These are phyloP conservation scores for Synanthedon tipuliformis DNA, from an alignment of 2,888 invertebrate species.

Conservation along the genomic window DNA sequence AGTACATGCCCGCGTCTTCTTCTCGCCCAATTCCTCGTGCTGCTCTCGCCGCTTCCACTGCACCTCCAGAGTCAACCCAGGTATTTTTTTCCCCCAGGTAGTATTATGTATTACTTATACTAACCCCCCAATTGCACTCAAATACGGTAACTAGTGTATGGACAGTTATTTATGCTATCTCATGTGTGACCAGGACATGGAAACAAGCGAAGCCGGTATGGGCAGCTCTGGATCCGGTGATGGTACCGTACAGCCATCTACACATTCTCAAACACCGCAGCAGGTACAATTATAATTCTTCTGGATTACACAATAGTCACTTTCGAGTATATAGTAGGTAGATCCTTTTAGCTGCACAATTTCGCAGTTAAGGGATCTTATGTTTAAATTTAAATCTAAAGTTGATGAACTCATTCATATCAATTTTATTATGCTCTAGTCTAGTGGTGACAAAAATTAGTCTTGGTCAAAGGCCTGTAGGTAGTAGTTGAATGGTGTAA, in stretches of 20 bases:
- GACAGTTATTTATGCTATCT: not conserved
- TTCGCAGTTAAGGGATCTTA: not conserved
- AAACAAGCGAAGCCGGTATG: constrained; percentile 59
- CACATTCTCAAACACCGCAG: constrained; percentile 56
- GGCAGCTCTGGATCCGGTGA: constrained; percentile 56
- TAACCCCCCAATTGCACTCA: no score
- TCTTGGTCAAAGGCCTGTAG: no score
- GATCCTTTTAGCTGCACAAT: not conserved
- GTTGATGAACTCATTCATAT: no score
- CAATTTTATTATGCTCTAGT: no score
- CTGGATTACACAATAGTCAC: not conserved
- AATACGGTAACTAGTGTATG: no score
- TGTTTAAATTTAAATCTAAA: no score
- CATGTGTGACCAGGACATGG: constrained; percentile 44
- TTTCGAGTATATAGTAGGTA: not conserved
- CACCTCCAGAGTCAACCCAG: constrained; percentile 56
- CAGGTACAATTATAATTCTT: constrained; percentile 27
- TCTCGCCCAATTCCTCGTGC: constrained; percentile 72
- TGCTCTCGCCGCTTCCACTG: constrained; percentile 76
- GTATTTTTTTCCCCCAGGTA: constrained; percentile 7
- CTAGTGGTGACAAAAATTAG: no score
- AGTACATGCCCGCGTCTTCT: constrained; percentile 86
- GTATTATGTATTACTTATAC: no score
- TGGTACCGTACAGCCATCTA: constrained; percentile 50
- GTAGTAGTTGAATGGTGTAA: no score